A percentile compares a stretch with the other conserved stretches of the same genome.
These are phyloP conservation scores for Enteromius viviparus DNA, from an alignment of 2,797 vertebrate species.

Conservation along the genomic window DNA sequence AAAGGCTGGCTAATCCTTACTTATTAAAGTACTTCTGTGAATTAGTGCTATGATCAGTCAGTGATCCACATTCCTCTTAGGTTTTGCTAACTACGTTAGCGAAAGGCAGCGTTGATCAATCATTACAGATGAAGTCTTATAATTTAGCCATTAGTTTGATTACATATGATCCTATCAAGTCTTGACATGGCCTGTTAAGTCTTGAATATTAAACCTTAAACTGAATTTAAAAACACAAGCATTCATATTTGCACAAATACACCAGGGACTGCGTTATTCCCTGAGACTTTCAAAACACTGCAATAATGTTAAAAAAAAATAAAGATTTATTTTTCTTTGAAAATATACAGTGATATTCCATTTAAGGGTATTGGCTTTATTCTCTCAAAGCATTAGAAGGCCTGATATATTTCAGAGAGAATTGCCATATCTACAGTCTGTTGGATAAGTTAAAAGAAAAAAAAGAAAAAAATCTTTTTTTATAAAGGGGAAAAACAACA, in stretches of 20 bases:
- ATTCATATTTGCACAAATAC: not conserved
- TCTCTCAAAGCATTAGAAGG: not conserved
- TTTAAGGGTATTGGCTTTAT: not conserved
- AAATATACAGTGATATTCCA: not conserved
- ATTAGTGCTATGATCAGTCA: constrained; percentile 73
- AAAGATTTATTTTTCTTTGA: not conserved
- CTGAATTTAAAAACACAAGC: constrained; percentile 21
- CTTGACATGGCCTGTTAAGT: not conserved
- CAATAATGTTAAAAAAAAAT: not conserved
- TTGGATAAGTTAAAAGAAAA: not conserved
- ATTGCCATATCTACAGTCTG: not conserved
- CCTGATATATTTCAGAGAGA: not conserved
- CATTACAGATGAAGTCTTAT: constrained; percentile 41
- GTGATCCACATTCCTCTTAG: constrained; percentile 24
- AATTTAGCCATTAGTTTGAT: constrained; percentile 45
- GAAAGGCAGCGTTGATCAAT: constrained; percentile 19
- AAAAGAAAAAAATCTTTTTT: not conserved
- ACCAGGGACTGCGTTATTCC: not conserved
- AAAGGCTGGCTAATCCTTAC: constrained; percentile 73
- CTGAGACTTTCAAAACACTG: not conserved
- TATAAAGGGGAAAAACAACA: not conserved
- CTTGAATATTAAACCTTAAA: not conserved
- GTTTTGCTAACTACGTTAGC: constrained; percentile 44
- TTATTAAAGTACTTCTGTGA: constrained; percentile 77
- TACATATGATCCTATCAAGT: constrained; percentile 30